Conservation (phyloP, 2,888 invertebrate genomes). For the Xestia xanthographa region DNA sequence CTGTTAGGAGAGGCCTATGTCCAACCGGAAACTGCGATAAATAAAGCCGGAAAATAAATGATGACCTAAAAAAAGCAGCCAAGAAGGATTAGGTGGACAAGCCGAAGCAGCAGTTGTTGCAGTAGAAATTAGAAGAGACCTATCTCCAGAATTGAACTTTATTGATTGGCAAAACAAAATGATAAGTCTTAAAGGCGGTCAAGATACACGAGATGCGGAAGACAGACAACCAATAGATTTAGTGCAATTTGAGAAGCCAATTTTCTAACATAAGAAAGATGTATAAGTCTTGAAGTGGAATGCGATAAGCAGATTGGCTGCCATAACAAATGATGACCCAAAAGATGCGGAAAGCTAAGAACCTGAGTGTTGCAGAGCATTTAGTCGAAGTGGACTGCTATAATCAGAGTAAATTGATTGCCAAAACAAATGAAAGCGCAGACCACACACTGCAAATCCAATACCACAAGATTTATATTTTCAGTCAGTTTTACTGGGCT, state of each 20-base stretch:
- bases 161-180: background rate
- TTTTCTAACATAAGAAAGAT: background rate
- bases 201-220: background rate
- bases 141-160: background rate
- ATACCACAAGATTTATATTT: conserved; percentile 20
- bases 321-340: too few relatives aligned
- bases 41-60: background rate
- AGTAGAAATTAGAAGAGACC: background rate
- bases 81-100: background rate
- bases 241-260: background rate
- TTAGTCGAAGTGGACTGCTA: background rate
- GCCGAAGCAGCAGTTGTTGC: background rate
- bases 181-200: background rate
- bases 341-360: background rate
- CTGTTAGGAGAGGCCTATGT: background rate
- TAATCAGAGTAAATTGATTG: background rate
- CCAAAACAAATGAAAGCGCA: background rate
- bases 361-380: background rate
- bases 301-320: background rate
- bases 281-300: background rate
- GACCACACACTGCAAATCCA: conserved; percentile 29
- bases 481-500: conserved; percentile 4
- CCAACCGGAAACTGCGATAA: background rate
- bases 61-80: background rate
- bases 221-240: background rate